A percentile compares a stretch with the other conserved stretches of the same genome.
These are phyloP conservation scores for Diacarnus erythraeanus DNA, from an alignment of 37 sponge, comb jelly and placozoan species.

Conservation along the genomic window DNA sequence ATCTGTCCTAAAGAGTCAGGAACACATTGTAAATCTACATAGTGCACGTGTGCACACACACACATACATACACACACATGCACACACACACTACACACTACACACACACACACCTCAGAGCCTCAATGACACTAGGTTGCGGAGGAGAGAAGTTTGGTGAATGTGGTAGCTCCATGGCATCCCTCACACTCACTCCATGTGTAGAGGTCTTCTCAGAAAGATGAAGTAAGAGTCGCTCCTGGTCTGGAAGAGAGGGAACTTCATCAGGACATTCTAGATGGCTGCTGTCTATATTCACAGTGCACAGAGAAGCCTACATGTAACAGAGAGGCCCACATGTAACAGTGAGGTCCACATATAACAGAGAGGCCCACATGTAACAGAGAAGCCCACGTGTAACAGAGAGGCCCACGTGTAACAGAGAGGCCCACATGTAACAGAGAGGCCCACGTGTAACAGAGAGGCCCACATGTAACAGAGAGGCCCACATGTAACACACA, in stretches of 20 bases:
- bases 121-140: slow-evolving; percentile 14
- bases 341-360: no score
- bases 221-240: slow-evolving; percentile 35
- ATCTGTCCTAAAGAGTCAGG: no score
- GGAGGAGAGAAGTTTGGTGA: slow-evolving; percentile 4
- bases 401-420: no score
- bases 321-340: no score
- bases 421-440: no score
- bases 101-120: background rate
- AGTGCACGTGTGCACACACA: no score
- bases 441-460: no score
- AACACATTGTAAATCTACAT: no score
- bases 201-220: slow-evolving; percentile 29
- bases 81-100: background rate
- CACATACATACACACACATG: slow-evolving; percentile 1
- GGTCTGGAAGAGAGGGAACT: slow-evolving; percentile 61
- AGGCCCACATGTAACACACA: no score
- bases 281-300: slow-evolving; percentile 62
- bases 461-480: no score
- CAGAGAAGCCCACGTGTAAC: no score
- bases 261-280: slow-evolving; percentile 65
- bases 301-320: slow-evolving; percentile 68
- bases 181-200: slow-evolving; percentile 32
- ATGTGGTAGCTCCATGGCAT: slow-evolving; percentile 27
- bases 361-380: no score